Evolutionary conservation across 2,888 invertebrate genomes (phyloP), one percentile per base, ranked within the genome.

Genomic region (Andrena flavipes): DNA sequence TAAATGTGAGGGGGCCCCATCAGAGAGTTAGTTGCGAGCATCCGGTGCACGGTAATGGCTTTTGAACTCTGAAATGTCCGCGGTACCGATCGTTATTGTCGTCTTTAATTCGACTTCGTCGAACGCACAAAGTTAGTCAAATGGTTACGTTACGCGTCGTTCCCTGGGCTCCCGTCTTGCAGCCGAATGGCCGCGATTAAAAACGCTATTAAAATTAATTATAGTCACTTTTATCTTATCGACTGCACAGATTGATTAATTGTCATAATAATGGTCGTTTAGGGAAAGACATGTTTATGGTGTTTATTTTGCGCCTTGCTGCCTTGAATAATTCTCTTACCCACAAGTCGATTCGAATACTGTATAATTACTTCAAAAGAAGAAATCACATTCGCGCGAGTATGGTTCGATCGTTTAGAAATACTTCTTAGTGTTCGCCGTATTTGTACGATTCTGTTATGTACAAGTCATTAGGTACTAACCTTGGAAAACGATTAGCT

Each of bases 21-120:
- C 85, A 87, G 60, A 77, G 84, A 80, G 85, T 85, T 88, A 88
- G 88, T 89, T 88, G 80, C 87, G 73, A 86, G 84, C 88, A 89
- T 88, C 88, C 88, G 88, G 88, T 26, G 59, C 82, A n/a, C 72
- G 48, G 75, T 85, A 88, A 88, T 89, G 78, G 85, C 76, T 79
- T 87, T 86, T 84, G 69, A 85, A 79, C 84, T 84, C 80, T 85
- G 63, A 89, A 84, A 78, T 75, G 68, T 54, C 65, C 77, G 62
- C 78, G 65, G 59, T 64, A 30, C 60, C 69, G 35, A 81, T 80
- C 70, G 59, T 84, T 78, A 56, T 69, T 73, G 76, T 76, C 72
- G 62, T 73, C 76, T 82, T 60, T 20, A 68, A 76, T 76, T 10
- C 60, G 8, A 42, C 20, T 72, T 71, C 60, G 35, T 26, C 48